phyloP scores from a whole-genome alignment of 92 coral and sea anemone species.

The Pocillopora meandrina region DNA sequence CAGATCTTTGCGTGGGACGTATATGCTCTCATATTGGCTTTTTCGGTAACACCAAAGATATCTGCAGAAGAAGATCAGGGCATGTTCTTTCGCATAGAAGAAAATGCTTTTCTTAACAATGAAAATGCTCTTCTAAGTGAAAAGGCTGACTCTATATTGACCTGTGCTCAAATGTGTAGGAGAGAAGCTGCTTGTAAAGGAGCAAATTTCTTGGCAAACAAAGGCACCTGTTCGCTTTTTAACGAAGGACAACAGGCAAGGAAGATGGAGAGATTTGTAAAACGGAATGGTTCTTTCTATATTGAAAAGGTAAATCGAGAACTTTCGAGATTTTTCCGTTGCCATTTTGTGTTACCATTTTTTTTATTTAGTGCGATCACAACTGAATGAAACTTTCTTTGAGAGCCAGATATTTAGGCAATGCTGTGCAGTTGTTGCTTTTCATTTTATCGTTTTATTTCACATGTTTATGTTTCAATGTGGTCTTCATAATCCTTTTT shows the following conservation, averaged over 20 bases:
- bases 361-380: neutral
- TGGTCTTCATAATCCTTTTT: too few species aligned
- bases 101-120: neutral
- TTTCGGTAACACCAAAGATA: neutral
- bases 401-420: too few species aligned
- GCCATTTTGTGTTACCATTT: neutral
- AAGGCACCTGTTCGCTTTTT: neutral
- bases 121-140: constrained; percentile 13
- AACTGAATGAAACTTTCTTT: neutral
- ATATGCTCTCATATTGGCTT: neutral
- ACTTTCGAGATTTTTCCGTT: neutral
- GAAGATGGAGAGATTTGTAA: neutral
- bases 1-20: neutral
- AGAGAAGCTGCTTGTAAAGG: constrained; percentile 1
- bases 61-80: neutral
- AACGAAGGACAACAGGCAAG: neutral
- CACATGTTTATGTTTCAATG: too few species aligned
- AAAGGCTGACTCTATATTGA: neutral
- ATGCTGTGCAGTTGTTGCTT: too few species aligned
- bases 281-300: neutral
- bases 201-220: constrained; percentile 2
- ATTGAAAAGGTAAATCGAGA: constrained; percentile 10
- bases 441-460: too few species aligned
- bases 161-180: constrained; percentile 4
- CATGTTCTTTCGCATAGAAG: neutral